Conservation (phyloP, 2,797 vertebrate species). For the Siniperca undulata region DNA sequence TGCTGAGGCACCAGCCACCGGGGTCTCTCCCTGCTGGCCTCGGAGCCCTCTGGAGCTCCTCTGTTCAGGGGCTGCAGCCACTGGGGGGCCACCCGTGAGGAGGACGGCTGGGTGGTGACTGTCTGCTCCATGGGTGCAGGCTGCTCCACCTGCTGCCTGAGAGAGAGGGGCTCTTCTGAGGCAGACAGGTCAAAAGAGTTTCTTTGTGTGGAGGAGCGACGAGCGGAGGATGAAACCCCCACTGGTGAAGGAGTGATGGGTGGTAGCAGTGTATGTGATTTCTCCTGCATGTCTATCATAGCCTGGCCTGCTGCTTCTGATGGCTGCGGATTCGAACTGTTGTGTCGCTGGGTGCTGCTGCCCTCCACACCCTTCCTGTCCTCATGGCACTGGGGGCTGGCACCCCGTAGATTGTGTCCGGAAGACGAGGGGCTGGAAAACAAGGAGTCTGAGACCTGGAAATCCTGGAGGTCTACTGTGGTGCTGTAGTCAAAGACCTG, state of each 20-base stretch:
- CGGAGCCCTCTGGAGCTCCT: constrained; percentile 70
- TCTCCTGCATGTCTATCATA: constrained; percentile 72
- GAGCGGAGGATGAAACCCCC: constrained; percentile 34
- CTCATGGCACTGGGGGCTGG: constrained; percentile 57
- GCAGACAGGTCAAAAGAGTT: constrained; percentile 70
- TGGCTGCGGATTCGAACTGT: constrained; percentile 38
- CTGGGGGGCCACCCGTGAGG: constrained; percentile 81
- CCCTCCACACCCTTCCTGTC: constrained; percentile 53
- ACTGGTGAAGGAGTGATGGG: constrained; percentile 55
- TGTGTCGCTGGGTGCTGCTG: constrained; percentile 55
- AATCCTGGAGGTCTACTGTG: constrained; percentile 83
- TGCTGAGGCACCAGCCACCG: constrained; percentile 86
- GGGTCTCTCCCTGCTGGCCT: constrained; percentile 80
- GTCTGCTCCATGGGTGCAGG: constrained; percentile 74
- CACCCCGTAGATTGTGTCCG: constrained; percentile 73
- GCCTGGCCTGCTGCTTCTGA: constrained; percentile 59
- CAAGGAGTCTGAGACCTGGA: constrained; percentile 73
- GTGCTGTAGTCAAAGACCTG: constrained; percentile 86
- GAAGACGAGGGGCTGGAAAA: constrained; percentile 82
- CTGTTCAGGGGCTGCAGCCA: constrained; percentile 88
- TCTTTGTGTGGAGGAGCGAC: constrained; percentile 51
- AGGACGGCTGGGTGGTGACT: constrained; percentile 83
- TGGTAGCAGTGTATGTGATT: constrained; percentile 43
- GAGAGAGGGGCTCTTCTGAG: constrained; percentile 74
- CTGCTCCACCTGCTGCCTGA: constrained; percentile 81